Evolutionary conservation across 2,797 vertebrate genomes (phyloP).

Genomic region (Danio aesculapii): DNA sequence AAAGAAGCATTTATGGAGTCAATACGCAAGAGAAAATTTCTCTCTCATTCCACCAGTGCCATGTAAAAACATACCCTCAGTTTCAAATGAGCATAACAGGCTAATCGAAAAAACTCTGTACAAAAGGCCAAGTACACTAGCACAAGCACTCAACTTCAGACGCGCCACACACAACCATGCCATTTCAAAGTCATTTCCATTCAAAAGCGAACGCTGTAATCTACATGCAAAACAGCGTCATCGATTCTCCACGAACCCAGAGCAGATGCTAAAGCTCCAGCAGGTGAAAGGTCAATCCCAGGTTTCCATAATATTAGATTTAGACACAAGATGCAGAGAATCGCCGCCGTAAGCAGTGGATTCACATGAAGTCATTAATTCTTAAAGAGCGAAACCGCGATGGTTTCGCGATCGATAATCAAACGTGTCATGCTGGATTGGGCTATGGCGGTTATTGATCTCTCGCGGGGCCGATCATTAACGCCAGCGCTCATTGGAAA

Average conservation of each 20-base stretch:
- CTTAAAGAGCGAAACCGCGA: slow-evolving; percentile 19
- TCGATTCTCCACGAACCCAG: slow-evolving; percentile 13
- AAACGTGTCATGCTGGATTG: slow-evolving; percentile 34
- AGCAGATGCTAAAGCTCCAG: slow-evolving; percentile 6
- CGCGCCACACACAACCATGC: not conserved
- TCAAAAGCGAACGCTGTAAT: not conserved
- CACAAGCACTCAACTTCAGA: too few relatives aligned
- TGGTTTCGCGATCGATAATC: slow-evolving; percentile 40
- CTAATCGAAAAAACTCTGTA: too few relatives aligned
- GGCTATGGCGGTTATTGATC: slow-evolving; percentile 37
- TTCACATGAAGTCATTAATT: slow-evolving; percentile 46
- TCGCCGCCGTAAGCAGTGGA: slow-evolving; percentile 4
- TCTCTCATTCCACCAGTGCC: too few relatives aligned
- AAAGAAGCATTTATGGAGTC: too few relatives aligned
- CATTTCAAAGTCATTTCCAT: slow-evolving; percentile 7
- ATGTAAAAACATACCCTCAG: too few relatives aligned
- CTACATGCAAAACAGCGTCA: slow-evolving; percentile 28
- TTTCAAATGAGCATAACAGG: too few relatives aligned
- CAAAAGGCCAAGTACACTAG: too few relatives aligned
- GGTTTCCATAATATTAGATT: slow-evolving; percentile 31
- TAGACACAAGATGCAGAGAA: not conserved
- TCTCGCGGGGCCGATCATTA: slow-evolving; percentile 49
- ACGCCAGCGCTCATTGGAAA: slow-evolving; percentile 46
- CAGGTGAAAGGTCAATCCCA: not conserved
- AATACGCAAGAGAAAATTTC: too few relatives aligned